These are phyloP conservation scores for Glaucomys volans DNA, from an alignment of 2,113 vertebrate species.

Conservation along the genomic window DNA sequence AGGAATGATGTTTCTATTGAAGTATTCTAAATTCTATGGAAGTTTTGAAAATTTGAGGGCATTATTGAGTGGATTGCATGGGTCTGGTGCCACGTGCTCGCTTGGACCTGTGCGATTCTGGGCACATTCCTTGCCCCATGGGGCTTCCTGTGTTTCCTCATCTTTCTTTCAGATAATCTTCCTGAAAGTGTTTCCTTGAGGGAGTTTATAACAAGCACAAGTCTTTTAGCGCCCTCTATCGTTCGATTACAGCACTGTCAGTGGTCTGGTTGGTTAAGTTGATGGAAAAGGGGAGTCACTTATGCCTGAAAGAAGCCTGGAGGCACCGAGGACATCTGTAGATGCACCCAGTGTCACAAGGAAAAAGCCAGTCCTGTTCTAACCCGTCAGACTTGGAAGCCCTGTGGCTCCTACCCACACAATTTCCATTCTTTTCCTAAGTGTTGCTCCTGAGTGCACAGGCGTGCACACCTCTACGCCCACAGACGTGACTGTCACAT, in stretches of 20 bases:
- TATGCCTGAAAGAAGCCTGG: accelerated
- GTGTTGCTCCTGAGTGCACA: background rate
- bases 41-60: background rate
- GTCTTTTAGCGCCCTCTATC: constrained; percentile 70
- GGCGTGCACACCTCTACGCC: background rate
- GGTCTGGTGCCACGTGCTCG: background rate
- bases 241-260: background rate
- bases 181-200: background rate
- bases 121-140: background rate
- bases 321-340: background rate
- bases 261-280: background rate
- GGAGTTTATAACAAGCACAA: background rate
- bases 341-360: background rate
- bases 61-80: background rate
- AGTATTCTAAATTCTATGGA: background rate
- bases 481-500: background rate
- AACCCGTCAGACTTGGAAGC: background rate
- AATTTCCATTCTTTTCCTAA: constrained; percentile 3
- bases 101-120: background rate
- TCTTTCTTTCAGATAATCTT: background rate
- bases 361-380: background rate
- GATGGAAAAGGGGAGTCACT: background rate
- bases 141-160: background rate
- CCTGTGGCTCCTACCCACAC: background rate
- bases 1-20: background rate